Conservation (phyloP, 1,140 invertebrate species). For the Brachionus rotundiformis region DNA sequence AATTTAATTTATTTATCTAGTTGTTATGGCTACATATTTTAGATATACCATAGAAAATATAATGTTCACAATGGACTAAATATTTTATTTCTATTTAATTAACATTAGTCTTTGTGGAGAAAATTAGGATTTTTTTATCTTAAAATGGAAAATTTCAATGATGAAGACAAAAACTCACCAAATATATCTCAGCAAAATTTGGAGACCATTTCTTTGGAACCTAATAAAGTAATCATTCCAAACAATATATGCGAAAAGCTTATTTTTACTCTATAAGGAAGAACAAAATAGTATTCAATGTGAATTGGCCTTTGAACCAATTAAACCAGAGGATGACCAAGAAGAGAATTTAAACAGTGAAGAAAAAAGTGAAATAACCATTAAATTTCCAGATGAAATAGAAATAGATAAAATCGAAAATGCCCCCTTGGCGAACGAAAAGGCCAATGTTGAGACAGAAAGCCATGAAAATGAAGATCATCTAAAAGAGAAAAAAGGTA, state of each 20-base stretch:
- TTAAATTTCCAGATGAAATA: too few species aligned
- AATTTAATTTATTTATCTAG: conserved; percentile 24
- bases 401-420: background rate
- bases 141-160: conserved; percentile 9
- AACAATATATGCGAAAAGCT: too few species aligned
- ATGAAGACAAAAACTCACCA: background rate
- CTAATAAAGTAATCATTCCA: too few species aligned
- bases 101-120: background rate
- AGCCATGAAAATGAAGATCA: background rate
- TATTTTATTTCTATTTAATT: background rate
- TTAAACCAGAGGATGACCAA: background rate
- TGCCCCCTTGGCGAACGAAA: background rate
- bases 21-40: conserved; percentile 45
- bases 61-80: background rate
- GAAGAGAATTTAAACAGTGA: background rate
- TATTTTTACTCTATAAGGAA: background rate
- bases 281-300: background rate
- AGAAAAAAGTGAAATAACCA: too few species aligned
- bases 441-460: background rate
- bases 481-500: background rate
- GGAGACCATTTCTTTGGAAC: too few species aligned
- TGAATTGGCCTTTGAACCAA: background rate
- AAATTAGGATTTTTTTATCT: too few species aligned
- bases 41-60: background rate
- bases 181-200: background rate